phyloP scores from a whole-genome alignment of 1,140 invertebrate genomes.

The Augochlora pura region DNA sequence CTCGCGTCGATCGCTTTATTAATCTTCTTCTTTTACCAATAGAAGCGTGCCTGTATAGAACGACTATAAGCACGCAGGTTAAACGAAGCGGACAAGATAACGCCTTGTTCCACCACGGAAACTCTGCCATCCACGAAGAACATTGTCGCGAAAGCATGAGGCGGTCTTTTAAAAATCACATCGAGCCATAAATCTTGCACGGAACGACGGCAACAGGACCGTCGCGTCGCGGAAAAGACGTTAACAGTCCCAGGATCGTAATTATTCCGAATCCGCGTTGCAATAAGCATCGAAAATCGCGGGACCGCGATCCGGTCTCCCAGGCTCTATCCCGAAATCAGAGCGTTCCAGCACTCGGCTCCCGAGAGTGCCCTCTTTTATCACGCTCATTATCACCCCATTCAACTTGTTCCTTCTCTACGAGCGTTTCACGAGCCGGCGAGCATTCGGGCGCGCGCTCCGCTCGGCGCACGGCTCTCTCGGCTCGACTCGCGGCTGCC shows the following conservation, averaged over 20 bases:
- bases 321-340: constrained; percentile 13
- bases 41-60: no score
- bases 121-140: no score
- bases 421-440: not conserved
- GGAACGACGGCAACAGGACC: no score
- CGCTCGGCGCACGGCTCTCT: no score
- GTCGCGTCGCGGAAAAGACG: not conserved
- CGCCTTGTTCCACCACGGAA: no score
- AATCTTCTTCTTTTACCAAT: no score
- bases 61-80: no score
- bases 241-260: not conserved
- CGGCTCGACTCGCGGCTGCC: not conserved
- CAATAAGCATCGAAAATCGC: not conserved
- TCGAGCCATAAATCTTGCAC: no score
- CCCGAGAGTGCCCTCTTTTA: constrained; percentile 21
- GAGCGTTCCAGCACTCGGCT: constrained; percentile 4
- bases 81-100: no score
- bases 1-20: no score
- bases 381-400: constrained; percentile 40
- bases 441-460: not conserved
- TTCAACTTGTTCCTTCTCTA: constrained; percentile 13
- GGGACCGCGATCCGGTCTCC: not conserved
- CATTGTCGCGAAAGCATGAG: no score
- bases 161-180: no score
- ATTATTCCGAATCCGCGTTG: not conserved